These are phyloP conservation scores for Aurelia aurita complex sp. Pacific DNA, from an alignment of 30 jellyfish, hydroid and myxozoan species.

Conservation along the genomic window DNA sequence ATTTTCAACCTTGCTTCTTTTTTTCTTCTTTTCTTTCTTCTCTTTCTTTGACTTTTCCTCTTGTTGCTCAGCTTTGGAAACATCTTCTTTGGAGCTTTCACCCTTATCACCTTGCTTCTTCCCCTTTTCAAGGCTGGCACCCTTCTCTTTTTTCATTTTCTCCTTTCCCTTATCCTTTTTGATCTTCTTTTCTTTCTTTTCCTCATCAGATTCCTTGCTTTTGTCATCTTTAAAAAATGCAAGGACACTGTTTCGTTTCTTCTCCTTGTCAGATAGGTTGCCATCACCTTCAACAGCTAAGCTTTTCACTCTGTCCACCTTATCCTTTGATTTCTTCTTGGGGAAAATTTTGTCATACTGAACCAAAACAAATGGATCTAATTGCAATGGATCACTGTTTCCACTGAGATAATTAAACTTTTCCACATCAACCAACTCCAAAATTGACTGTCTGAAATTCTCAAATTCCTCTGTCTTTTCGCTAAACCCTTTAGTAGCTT, in stretches of 20 bases:
- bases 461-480: slow-evolving; percentile 44
- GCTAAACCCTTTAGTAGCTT: slow-evolving; percentile 2
- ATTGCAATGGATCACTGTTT: slow-evolving; percentile 16
- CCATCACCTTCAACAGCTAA: slow-evolving; percentile 39
- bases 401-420: slow-evolving; percentile 36
- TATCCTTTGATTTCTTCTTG: slow-evolving; percentile 31
- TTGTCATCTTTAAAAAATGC: slow-evolving; percentile 50
- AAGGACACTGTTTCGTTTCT: slow-evolving; percentile 25
- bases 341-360: slow-evolving; percentile 39
- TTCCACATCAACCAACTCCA: slow-evolving; percentile 36
- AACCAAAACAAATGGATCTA: background rate
- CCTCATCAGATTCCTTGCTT: slow-evolving; percentile 1
- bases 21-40: too few species aligned
- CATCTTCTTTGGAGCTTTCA: too few species aligned
- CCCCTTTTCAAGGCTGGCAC: too few species aligned
- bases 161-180: slow-evolving; percentile 7
- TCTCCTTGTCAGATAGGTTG: slow-evolving; percentile 18
- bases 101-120: too few species aligned
- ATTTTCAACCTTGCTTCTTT: too few species aligned
- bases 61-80: too few species aligned
- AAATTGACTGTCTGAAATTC: background rate
- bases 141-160: too few species aligned
- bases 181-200: slow-evolving; percentile 8
- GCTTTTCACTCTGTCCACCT: slow-evolving; percentile 4
- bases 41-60: too few species aligned